Base-by-base conservation (phyloP, 2,888 invertebrate genomes). In the Eucera pruinosa region DNA sequence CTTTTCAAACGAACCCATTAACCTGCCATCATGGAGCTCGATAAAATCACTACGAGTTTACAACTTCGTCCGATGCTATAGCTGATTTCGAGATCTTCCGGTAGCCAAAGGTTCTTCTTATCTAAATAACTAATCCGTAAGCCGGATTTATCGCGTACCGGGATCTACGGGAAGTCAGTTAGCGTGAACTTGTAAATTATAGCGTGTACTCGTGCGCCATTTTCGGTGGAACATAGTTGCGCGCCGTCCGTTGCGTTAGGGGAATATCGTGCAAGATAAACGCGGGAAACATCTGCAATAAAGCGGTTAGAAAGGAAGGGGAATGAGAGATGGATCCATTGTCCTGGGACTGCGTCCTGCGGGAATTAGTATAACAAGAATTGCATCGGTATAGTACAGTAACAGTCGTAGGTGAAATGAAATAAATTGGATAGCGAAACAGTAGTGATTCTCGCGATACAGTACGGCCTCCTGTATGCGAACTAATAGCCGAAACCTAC, bases 101-200 rank as follows among this genome's bases (percentile, higher is more conserved):
- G 11, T 23, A n/a, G 36, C 68, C 18, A 62, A 11, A 11, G 39
- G 18, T 25, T n/a, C 30, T 20, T 25, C 65, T 60, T 66, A 70
- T 71, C 76, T 39, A 62, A 66, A 75, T 71, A 64, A 68, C 64
- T 70, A 68, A 64, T 68, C 64, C 43, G 36, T 33, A 15, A 23
- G 25, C 30, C 43, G 18, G 30, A n/a, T 45, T 67, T 60, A 67
- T 76, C 70, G 36, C 2, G 18, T 5, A 1, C 7, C 9, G 11
- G 33, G 33, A 67, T 67, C 67, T 41, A 15, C 2, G 11, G 6
- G 48, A 13, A 47, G 47, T 15, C 23, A 43, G 62, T 78, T 70
- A 58, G 23, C 61, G 57, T n/a, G 15, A 50, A 48, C 23, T 64
- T 47, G 58, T 70, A 43, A 76, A 70, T 62, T 67, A 54, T 54